Percentiles rank a stretch among this genome's conserved stretches.
Evolutionary conservation across 2,797 vertebrate species (phyloP).

Genomic region (Momotus momota): DNA sequence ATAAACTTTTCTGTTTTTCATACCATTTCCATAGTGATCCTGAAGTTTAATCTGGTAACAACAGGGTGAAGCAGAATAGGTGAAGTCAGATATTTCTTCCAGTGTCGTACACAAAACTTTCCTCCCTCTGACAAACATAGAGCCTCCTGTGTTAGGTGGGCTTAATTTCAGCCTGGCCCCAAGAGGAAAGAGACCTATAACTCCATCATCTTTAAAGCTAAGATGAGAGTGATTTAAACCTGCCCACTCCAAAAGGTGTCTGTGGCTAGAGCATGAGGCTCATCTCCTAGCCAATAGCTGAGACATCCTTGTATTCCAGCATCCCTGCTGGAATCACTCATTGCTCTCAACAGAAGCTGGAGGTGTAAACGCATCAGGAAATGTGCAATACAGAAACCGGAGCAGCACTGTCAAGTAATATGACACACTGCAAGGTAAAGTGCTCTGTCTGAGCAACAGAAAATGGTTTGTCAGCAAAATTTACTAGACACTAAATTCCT

Average conservation of each 20-base stretch:
- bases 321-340: neutral
- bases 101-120: neutral
- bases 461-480: neutral
- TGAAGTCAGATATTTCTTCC: neutral
- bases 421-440: neutral
- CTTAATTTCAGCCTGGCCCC: neutral
- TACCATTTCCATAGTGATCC: conserved; percentile 45
- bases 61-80: neutral
- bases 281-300: neutral
- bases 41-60: conserved; percentile 57
- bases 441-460: neutral
- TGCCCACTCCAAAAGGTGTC: neutral
- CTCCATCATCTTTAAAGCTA: neutral
- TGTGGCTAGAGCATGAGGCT: neutral
- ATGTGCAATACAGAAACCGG: neutral
- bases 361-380: neutral
- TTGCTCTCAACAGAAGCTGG: neutral
- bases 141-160: neutral
- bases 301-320: neutral
- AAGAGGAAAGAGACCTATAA: neutral
- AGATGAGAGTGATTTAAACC: neutral
- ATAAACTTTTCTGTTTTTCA: conserved; percentile 64
- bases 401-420: neutral
- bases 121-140: neutral
- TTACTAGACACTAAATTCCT: neutral